phyloP scores from a whole-genome alignment of 1,140 invertebrate species.

The Subanguina moxae region DNA sequence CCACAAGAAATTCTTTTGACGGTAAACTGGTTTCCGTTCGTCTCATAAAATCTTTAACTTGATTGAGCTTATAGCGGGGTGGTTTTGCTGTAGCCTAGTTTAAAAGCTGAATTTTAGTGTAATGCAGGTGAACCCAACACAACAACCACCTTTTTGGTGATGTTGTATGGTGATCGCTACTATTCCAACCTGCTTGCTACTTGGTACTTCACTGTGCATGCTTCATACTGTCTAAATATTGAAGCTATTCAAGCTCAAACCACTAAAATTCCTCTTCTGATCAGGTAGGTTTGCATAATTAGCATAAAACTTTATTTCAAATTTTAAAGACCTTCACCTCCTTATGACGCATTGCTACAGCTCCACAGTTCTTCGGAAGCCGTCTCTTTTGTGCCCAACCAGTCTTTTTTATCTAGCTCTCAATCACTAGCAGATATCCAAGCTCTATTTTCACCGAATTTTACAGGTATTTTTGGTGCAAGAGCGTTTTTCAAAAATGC shows the following conservation, averaged over 20 bases:
- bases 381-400: conserved; percentile 14
- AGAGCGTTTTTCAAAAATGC: too few relatives aligned
- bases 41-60: too few relatives aligned
- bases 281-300: not conserved
- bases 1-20: conserved; percentile 29
- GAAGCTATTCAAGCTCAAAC: conserved; percentile 44
- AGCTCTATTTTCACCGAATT: conserved; percentile 20
- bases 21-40: too few relatives aligned
- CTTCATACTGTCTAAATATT: conserved; percentile 34
- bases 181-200: conserved; percentile 21
- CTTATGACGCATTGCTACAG: not conserved
- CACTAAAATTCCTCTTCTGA: conserved; percentile 35
- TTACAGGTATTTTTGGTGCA: conserved; percentile 23
- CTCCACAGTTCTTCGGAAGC: conserved; percentile 20
- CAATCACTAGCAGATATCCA: conserved; percentile 21
- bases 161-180: conserved; percentile 39
- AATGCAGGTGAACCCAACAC: too few relatives aligned
- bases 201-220: conserved; percentile 40
- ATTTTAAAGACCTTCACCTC: conserved; percentile 6
- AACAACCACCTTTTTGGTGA: conserved; percentile 25
- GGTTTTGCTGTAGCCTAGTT: not conserved
- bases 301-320: not conserved
- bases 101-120: not conserved
- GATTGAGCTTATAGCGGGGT: too few relatives aligned
- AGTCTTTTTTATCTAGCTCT: conserved; percentile 14